Base-by-base conservation (phyloP, 2,888 invertebrate genomes). In the Perdita meconis region DNA sequence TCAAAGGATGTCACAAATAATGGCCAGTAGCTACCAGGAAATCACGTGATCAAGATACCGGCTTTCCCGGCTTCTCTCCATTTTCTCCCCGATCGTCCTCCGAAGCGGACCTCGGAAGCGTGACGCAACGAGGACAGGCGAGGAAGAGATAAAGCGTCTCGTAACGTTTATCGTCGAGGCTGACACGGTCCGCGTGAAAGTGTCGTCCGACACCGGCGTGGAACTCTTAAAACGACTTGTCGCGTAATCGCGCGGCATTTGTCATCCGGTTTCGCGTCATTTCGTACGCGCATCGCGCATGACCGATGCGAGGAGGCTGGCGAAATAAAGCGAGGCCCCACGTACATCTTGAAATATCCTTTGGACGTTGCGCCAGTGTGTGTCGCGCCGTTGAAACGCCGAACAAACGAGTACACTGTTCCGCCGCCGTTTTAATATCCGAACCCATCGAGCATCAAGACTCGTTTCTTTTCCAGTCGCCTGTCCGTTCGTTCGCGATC, bases 231-330 rank as follows among this genome's bases (percentile, higher is more conserved):
- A 77, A 72, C 78, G 82, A 85, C 85, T 83, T 85, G 83, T 85
- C 71, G 82, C 78, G 75, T 85, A 85, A 85, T 85, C 78, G 77
- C 70, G 72, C 55, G 68, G 64, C 84, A 83, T 85, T 85, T 73
- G 81, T 85, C 86, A 85, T 84, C 80, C 74, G 51, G 71, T 57
- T 68, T 70, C 69, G 81, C 65, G 72, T 84, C 71, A 72, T 78
- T 85, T 79, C 57, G 77, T 66, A 71, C 66, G 44, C 67, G 38
- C 19, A 59, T 56, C n/a, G 53, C 36, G 72, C 40, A 42, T 56
- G 57, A 66, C 38, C 51, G 42, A n/a, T n/a, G 6, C 61, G 53
- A 55, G 53, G 47, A 22, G 47, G 10, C 10, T 6, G 2, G 10
- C 26, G 70, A 69, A 63, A 67, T 71, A 79, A 66, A 71, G 59